A percentile compares a stretch with the other conserved stretches of the same genome.
Conservation (phyloP, 2,888 invertebrate genomes). For the Cephus pygmeus region DNA sequence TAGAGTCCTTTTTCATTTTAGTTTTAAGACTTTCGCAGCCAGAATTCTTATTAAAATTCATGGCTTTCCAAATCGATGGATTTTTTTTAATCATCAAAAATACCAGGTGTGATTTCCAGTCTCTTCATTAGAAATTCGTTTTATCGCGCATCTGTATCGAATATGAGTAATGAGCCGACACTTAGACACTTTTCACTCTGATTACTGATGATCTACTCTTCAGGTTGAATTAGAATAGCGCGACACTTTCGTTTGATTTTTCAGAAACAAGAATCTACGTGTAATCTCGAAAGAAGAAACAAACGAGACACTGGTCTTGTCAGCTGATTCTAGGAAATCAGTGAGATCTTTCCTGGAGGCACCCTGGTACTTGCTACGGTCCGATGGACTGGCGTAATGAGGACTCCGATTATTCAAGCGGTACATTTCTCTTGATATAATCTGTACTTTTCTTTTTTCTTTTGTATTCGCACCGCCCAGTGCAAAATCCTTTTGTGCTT, state of each 20-base stretch:
- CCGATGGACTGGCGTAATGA: slow-evolving; percentile 54
- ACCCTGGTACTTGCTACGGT: slow-evolving; percentile 23
- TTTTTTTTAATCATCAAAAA: not conserved
- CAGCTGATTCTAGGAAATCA: not conserved
- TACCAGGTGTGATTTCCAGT: not conserved
- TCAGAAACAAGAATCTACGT: not conserved
- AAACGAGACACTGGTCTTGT: not conserved
- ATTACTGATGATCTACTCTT: not conserved
- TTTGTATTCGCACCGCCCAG: not conserved
- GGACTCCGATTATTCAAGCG: slow-evolving; percentile 44
- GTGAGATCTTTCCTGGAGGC: slow-evolving; percentile 21
- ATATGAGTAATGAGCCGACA: no score
- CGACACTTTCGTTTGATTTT: not conserved
- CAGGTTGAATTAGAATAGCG: not conserved
- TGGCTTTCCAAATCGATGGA: no score
- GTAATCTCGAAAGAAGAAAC: not conserved
- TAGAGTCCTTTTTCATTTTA: not conserved
- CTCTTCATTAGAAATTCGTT: not conserved
- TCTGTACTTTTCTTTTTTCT: not conserved
- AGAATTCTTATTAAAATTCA: no score
- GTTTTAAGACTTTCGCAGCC: no score
- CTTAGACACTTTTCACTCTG: not conserved
- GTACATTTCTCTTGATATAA: slow-evolving; percentile 30
- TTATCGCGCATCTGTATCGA: not conserved
- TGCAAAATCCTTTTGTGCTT: not conserved